phyloP scores from a whole-genome alignment of 2,797 vertebrate species.

The Vespertilio murinus region DNA sequence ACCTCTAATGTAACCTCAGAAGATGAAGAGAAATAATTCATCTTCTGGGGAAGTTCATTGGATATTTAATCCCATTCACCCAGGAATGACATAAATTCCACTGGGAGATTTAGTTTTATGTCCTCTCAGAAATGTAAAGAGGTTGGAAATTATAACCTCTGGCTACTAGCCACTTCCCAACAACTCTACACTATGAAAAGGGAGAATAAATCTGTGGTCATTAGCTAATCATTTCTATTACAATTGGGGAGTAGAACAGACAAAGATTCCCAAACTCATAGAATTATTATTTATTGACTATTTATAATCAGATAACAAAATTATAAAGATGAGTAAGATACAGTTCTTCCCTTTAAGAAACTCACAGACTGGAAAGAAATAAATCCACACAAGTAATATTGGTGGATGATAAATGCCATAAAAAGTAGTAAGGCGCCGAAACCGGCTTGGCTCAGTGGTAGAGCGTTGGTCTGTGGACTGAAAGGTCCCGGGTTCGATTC shows the following conservation, averaged over 20 bases:
- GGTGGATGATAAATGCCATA: not conserved
- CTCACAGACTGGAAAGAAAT: not conserved
- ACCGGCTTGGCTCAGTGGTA: no score
- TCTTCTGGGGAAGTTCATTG: not conserved
- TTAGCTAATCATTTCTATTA: not conserved
- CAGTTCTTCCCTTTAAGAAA: conserved; percentile 14
- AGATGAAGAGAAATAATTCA: not conserved
- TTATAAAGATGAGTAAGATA: not conserved
- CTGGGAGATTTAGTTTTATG: not conserved
- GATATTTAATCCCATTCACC: not conserved
- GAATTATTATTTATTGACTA: conserved; percentile 14
- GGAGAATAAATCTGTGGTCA: not conserved
- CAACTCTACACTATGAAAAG: not conserved
- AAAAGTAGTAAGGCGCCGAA: not conserved
- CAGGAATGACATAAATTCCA: not conserved
- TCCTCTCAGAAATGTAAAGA: not conserved
- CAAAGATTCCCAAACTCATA: not conserved
- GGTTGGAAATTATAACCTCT: not conserved
- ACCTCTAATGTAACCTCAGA: not conserved
- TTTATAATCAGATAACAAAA: not conserved
- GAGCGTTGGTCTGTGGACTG: no score
- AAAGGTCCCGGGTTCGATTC: no score
- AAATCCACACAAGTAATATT: not conserved
- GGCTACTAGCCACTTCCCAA: not conserved
- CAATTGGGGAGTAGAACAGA: not conserved